phyloP scores from a whole-genome alignment of 35 echinoderm and acorn worm species.

The Diadema setosum region DNA sequence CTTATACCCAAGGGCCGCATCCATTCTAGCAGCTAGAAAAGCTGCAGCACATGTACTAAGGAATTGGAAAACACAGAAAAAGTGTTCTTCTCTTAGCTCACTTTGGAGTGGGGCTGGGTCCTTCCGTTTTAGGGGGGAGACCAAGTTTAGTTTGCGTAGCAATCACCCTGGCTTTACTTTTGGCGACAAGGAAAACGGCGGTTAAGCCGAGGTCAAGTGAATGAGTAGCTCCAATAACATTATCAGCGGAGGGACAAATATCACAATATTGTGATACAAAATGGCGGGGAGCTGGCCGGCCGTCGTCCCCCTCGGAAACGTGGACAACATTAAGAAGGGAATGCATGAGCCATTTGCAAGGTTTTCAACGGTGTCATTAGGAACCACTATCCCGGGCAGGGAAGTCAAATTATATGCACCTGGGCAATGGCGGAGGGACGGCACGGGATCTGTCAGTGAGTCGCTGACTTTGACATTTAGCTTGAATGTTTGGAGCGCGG shows the following conservation, averaged over 20 bases:
- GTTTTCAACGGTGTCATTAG: slow-evolving; percentile 30
- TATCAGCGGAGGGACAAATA: not conserved
- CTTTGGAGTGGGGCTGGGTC: too few relatives aligned
- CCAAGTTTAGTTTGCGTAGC: too few relatives aligned
- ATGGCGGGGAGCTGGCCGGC: not conserved
- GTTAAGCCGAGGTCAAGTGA: not conserved
- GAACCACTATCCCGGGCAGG: not conserved
- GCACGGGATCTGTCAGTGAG: slow-evolving; percentile 9
- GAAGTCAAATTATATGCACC: slow-evolving; percentile 26
- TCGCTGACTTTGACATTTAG: slow-evolving; percentile 19
- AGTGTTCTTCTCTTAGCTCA: too few relatives aligned
- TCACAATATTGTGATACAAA: slow-evolving; percentile 1
- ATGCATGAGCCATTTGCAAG: not conserved
- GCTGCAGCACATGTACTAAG: too few relatives aligned
- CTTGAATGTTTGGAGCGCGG: slow-evolving; percentile 2
- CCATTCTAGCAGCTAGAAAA: too few relatives aligned
- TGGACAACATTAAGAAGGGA: not conserved
- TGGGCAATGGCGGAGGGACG: not conserved
- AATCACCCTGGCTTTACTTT: not conserved
- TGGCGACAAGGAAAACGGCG: not conserved
- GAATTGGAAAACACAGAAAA: too few relatives aligned
- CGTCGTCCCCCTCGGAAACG: not conserved
- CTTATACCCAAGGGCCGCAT: too few relatives aligned
- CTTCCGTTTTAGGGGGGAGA: too few relatives aligned
- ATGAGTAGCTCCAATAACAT: not conserved